Percentiles rank a stretch among this genome's conserved stretches.
Conservation (phyloP, 2,888 invertebrate species). For the Acanthacorydalis orientalis region DNA sequence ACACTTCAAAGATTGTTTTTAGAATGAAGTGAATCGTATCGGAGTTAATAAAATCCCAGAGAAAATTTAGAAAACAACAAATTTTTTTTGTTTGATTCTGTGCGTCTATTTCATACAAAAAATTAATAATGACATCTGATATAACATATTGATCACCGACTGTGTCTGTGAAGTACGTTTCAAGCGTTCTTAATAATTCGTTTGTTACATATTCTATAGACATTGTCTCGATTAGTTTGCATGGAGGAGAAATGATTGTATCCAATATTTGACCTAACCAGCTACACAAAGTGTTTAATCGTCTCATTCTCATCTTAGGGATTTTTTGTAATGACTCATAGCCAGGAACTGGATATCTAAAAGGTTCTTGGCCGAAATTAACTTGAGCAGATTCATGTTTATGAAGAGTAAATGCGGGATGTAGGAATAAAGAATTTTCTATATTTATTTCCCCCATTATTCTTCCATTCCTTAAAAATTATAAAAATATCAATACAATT, state of each 20-base stretch:
- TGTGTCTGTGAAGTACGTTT: constrained; percentile 3
- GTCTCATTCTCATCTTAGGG: background rate
- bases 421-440: constrained; percentile 1
- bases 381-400: constrained; percentile 1
- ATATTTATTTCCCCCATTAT: background rate
- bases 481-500: background rate
- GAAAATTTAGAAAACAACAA: constrained; percentile 1
- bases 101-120: background rate
- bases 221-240: background rate
- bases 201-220: background rate
- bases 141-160: constrained; percentile 1
- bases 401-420: constrained; percentile 1
- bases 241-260: background rate
- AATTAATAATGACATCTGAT: background rate
- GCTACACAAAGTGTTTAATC: background rate
- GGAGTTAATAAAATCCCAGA: constrained; percentile 4
- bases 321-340: background rate
- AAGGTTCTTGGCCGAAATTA: constrained; percentile 4
- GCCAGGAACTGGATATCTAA: background rate
- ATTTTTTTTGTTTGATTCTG: background rate
- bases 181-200: constrained; percentile 1
- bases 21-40: constrained; percentile 1
- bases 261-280: background rate
- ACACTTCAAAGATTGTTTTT: background rate
- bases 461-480: constrained; percentile 1